Percentiles rank a stretch among this genome's conserved stretches.
These are phyloP conservation scores for Cheilosia grossa DNA, from an alignment of 2,888 invertebrate species.

Conservation along the genomic window DNA sequence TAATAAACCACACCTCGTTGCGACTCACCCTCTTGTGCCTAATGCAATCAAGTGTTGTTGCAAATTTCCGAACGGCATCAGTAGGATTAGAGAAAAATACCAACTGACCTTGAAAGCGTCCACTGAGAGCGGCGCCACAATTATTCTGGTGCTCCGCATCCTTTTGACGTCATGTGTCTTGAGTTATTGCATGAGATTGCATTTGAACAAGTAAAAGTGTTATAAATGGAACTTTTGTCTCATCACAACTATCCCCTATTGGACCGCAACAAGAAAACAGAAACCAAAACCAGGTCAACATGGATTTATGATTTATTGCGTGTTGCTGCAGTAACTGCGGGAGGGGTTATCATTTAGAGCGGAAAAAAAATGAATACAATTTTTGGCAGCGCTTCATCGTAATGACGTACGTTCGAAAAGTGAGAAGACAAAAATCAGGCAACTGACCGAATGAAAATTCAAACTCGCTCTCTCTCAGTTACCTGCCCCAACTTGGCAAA, in stretches of 20 bases:
- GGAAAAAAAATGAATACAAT: slow-evolving; percentile 1
- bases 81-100: slow-evolving; percentile 20
- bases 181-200: slow-evolving; percentile 35
- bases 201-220: slow-evolving; percentile 44
- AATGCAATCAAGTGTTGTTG: slow-evolving; percentile 26
- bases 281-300: slow-evolving; percentile 46
- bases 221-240: neutral
- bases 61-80: slow-evolving; percentile 19
- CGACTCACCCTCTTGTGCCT: slow-evolving; percentile 1
- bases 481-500: slow-evolving; percentile 56
- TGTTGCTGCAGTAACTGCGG: slow-evolving; percentile 49
- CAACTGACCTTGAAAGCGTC: slow-evolving; percentile 61
- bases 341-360: slow-evolving; percentile 23
- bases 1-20: slow-evolving; percentile 61
- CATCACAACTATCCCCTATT: slow-evolving; percentile 27
- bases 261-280: neutral
- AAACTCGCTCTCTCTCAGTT: slow-evolving; percentile 10
- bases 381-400: slow-evolving; percentile 41
- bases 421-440: slow-evolving; percentile 21
- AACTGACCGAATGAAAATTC: slow-evolving; percentile 47
- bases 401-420: slow-evolving; percentile 11
- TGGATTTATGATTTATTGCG: slow-evolving; percentile 50
- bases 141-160: slow-evolving; percentile 21
- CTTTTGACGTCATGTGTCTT: slow-evolving; percentile 59
- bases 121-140: slow-evolving; percentile 36